Percentiles rank a stretch among this genome's conserved stretches.
Evolutionary conservation across 1,140 invertebrate species (phyloP).

Genomic region (Procambarus virginalis): DNA sequence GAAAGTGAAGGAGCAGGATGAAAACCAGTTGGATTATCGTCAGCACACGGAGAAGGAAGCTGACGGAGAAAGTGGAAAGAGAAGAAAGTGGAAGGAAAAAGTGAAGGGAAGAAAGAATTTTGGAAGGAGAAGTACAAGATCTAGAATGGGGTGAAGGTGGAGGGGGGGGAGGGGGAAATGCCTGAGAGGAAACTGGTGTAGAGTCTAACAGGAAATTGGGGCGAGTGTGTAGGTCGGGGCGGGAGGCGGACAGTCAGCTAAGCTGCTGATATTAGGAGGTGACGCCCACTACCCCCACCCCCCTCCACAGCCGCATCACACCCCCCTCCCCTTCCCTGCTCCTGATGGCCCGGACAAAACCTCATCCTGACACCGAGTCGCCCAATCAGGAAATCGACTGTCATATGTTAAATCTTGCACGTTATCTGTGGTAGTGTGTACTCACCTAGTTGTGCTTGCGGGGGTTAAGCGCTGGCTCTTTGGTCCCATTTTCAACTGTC

Average conservation of each 20-base stretch:
- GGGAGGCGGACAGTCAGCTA: neutral
- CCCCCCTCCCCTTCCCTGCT: neutral
- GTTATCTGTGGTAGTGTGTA: too few species aligned
- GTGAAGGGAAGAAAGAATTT: neutral
- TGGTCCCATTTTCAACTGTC: too few species aligned
- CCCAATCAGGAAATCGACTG: neutral
- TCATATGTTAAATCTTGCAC: neutral
- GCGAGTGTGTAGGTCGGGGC: neutral
- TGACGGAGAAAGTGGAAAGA: too few species aligned
- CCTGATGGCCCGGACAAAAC: neutral
- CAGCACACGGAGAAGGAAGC: too few species aligned
- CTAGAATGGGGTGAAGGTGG: neutral
- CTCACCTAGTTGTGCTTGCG: too few species aligned
- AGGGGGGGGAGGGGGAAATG: neutral
- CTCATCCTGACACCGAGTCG: neutral
- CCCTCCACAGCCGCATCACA: neutral
- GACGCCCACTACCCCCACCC: too few species aligned
- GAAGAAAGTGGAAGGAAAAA: neutral
- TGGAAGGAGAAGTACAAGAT: neutral
- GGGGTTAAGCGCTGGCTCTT: too few species aligned
- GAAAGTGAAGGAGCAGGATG: too few species aligned
- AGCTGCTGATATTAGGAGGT: neutral
- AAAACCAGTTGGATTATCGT: too few species aligned
- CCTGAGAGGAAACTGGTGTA: neutral
- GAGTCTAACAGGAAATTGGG: constrained; percentile 5